Conservation (phyloP, 1,140 invertebrate species). For the Condylostylus longicornis region DNA sequence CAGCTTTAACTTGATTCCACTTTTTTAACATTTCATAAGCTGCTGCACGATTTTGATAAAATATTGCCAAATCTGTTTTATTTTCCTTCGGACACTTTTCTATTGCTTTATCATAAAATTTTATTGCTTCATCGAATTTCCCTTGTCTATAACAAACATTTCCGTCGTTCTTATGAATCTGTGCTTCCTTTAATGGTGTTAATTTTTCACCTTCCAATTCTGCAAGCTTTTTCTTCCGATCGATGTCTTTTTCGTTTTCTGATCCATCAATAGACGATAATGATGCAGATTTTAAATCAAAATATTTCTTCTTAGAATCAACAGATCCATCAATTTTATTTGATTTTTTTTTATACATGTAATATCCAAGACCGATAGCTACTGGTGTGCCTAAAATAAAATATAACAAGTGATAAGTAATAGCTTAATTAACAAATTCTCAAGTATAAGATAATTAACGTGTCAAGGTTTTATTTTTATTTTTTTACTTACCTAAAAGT, state of each 20-base stretch:
- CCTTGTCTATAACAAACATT: slow-evolving; percentile 74
- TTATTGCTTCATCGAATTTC: slow-evolving; percentile 77
- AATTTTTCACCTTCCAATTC: slow-evolving; percentile 37
- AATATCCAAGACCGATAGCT: slow-evolving; percentile 63
- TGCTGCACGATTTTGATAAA: slow-evolving; percentile 91
- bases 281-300: background rate
- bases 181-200: slow-evolving; percentile 32
- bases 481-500: too few species aligned
- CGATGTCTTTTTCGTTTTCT: slow-evolving; percentile 31
- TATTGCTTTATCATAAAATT: slow-evolving; percentile 78
- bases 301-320: slow-evolving; percentile 8
- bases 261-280: slow-evolving; percentile 33
- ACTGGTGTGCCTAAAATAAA: slow-evolving; percentile 64
- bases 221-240: slow-evolving; percentile 36
- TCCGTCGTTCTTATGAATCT: slow-evolving; percentile 63
- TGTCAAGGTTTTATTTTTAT: too few species aligned
- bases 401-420: too few species aligned
- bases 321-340: slow-evolving; percentile 11
- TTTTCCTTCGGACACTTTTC: slow-evolving; percentile 62
- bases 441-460: too few species aligned
- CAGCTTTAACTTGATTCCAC: slow-evolving; percentile 66
- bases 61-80: slow-evolving; percentile 63
- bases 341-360: slow-evolving; percentile 49
- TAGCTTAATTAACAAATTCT: too few species aligned
- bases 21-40: slow-evolving; percentile 86